These are phyloP conservation scores for Lamprologus ornatipinnis DNA, from an alignment of 2,113 vertebrate genomes.

Conservation along the genomic window DNA sequence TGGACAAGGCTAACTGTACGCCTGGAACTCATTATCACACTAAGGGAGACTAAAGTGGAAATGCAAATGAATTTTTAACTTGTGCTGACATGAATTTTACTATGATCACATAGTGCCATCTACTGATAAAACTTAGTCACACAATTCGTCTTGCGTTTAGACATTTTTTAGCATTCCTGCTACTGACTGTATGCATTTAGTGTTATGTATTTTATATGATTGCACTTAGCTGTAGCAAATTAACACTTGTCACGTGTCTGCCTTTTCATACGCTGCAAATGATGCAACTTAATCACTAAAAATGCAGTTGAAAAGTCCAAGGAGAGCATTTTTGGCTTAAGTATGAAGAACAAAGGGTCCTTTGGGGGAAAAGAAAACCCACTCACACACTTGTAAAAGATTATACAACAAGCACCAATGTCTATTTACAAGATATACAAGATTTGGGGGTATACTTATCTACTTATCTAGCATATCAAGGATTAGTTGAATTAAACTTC, in stretches of 20 bases:
- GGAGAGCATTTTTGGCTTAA: neutral
- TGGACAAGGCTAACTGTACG: neutral
- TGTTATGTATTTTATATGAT: neutral
- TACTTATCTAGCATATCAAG: slow-evolving; percentile 9
- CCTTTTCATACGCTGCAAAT: neutral
- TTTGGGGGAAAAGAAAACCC: slow-evolving; percentile 3
- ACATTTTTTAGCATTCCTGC: neutral
- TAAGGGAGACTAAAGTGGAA: neutral
- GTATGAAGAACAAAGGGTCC: neutral
- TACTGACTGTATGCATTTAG: neutral
- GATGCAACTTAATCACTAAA: neutral
- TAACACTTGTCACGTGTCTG: neutral
- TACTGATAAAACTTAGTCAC: slow-evolving; percentile 16
- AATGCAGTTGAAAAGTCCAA: neutral
- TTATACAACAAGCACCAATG: slow-evolving; percentile 3
- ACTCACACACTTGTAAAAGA: neutral
- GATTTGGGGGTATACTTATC: slow-evolving; percentile 15
- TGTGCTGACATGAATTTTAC: neutral
- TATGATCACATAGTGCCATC: slow-evolving; percentile 50
- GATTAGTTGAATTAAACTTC: slow-evolving; percentile 26
- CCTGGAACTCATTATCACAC: neutral
- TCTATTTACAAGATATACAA: slow-evolving; percentile 28
- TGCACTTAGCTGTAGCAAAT: neutral
- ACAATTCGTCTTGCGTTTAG: neutral
- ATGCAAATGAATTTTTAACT: neutral